Evolutionary conservation across 1,140 invertebrate genomes (phyloP), one percentile per base, ranked within the genome.

Genomic region (Zaprionus taronus): DNA sequence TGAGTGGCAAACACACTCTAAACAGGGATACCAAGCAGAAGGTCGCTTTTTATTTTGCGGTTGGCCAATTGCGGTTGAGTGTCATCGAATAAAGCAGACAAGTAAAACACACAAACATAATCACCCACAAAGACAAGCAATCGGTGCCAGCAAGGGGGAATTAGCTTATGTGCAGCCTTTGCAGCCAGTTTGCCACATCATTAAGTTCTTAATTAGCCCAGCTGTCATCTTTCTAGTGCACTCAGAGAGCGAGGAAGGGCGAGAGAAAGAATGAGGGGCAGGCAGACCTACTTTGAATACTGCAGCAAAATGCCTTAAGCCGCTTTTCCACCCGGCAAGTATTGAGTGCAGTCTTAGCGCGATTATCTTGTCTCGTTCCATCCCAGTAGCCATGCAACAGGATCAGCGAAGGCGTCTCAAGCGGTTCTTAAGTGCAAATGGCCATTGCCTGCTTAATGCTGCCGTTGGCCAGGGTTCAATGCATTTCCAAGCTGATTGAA

Each of bases 21-120:
- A 63, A 61, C 71, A 55, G 67, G 51, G 31, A 70, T 68, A 63
- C 51, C 68, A 44, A 36, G 20, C 41, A 14, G 51, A 58, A 53
- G 58, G 58, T 68, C 28, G 7, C 28, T 22, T 44, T 63, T 57
- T 61, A n/a, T 51, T 57, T 34, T 61, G 53, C 65, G 65, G 34
- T 77, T 74, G 71, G 65, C 69, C 69, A 80, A 87, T 84, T 81
- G 84, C 84, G 81, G 85, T 89, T 72, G 85, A 89, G 85, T 73
- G 85, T 81, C 84, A 84, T 84, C 80, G 84, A 83, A 81, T 38
- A 44, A 36, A 79, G 47, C 69, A 26, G 62, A 51, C 58, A 63
- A 49, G n/a, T 41, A 38, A 77, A 55, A 64, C 56, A 81, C 34
- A 61, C 41, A 24, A 12, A 7, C 7, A 17, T 15, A 53, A 47